Conservation (phyloP, 2,888 invertebrate species). For the Nemoura dubitans region DNA sequence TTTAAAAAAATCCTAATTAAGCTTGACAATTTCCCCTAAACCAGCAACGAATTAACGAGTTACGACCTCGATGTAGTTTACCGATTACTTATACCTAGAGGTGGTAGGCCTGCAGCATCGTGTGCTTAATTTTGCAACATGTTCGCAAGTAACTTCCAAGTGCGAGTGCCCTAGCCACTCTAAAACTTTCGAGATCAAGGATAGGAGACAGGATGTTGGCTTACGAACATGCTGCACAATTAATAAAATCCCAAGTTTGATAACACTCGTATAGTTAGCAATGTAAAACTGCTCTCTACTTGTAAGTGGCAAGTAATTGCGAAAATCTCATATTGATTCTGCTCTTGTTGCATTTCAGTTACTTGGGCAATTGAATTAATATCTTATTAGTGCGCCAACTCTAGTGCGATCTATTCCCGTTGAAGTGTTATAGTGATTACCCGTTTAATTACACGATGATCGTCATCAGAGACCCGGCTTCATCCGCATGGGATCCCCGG, state of each 20-base stretch:
- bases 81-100: background rate
- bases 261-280: background rate
- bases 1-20: too few relatives aligned
- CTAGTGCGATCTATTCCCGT: background rate
- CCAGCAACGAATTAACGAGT: background rate
- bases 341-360: background rate
- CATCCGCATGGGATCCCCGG: background rate
- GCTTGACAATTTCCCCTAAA: background rate
- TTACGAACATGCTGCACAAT: conserved; percentile 7
- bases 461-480: background rate
- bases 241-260: background rate
- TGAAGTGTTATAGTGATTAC: background rate
- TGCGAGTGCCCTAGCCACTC: background rate
- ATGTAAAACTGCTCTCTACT: background rate
- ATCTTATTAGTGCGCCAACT: background rate
- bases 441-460: background rate
- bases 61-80: background rate
- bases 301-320: background rate
- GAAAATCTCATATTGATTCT: conserved; percentile 7
- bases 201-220: conserved; percentile 15
- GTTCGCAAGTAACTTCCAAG: background rate
- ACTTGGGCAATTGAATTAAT: background rate
- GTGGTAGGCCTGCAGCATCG: background rate
- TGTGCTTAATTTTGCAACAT: background rate
- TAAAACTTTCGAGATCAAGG: background rate